Evolutionary conservation across 2,797 vertebrate species (phyloP), one percentile per base, ranked within the genome.

Genomic region (Lacerta agilis): DNA sequence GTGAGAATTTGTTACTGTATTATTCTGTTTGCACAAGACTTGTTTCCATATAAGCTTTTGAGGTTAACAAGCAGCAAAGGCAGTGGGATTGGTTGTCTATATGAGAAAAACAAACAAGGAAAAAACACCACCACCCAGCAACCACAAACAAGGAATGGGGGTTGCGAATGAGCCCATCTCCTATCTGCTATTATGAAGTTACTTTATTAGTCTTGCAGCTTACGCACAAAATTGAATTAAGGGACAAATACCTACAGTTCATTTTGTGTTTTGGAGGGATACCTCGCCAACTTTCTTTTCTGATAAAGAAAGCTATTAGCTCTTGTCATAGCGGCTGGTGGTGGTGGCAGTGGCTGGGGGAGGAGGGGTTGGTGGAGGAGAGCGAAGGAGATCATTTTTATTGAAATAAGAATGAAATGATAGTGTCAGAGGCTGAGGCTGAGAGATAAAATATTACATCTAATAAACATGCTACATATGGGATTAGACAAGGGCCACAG

Each of bases 381-480:
- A 81, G 97, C 45, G 96, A 98, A 96, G 96, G 96, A 98, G 97
- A 98, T 98, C 97, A 98, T 97, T 98, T 98, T 98, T 98, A 98
- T 98, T 98, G 98, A 99, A 99, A 98, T 98, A 98, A 97, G 97
- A 98, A 98, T 97, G 97, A 98, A 98, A 98, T 98, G 95, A 98
- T 98, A 97, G 97, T 97, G 98, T 98, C 98, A 98, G 97, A 97
- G 97, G 97, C 96, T 95, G 97, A 97, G 98, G 98, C 96, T 96
- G 95, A 97, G 97, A 98, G 97, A 98, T 98, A 99, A 99, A 98
- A 98, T 98, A 98, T 98, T 98, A 97, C 97, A 98, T 98, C 98
- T 98, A 98, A 99, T 98, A 99, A 98, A 97, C 97, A 94, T 89
- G 89, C 94, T 98, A 97, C 97, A 96, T 97, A 97, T 97, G 97